A percentile compares a stretch with the other conserved stretches of the same genome.
These are phyloP conservation scores for Podarcis cretensis DNA, from an alignment of 2,113 vertebrate species.

Conservation along the genomic window DNA sequence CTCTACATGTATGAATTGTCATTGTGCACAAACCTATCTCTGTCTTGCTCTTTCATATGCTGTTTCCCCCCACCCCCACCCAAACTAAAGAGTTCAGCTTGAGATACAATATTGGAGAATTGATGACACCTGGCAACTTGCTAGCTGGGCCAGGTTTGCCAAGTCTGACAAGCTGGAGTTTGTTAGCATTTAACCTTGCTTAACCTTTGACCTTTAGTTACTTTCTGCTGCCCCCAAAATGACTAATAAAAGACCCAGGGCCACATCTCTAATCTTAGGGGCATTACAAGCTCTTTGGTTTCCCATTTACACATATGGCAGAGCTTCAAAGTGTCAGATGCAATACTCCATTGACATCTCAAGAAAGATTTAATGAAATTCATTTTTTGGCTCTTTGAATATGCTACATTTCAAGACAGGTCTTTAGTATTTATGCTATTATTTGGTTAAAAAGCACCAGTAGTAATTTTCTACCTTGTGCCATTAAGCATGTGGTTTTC, in stretches of 20 bases:
- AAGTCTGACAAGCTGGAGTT: constrained; percentile 28
- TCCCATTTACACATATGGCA: constrained; percentile 53
- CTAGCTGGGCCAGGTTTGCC: neutral
- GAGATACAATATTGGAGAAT: neutral
- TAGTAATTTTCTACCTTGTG: constrained; percentile 65
- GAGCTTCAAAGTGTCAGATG: constrained; percentile 60
- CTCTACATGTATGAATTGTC: neutral
- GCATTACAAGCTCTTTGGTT: constrained; percentile 13
- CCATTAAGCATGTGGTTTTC: constrained; percentile 70
- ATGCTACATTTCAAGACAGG: constrained; percentile 41
- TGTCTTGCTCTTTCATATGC: neutral
- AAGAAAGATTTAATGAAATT: constrained; percentile 63
- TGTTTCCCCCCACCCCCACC: neutral
- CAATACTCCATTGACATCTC: constrained; percentile 52
- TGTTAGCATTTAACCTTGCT: constrained; percentile 52
- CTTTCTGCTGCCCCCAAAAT: constrained; percentile 35
- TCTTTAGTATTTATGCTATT: constrained; percentile 45
- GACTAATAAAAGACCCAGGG: constrained; percentile 29
- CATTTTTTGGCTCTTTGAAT: constrained; percentile 64
- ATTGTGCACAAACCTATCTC: neutral
- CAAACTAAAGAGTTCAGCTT: neutral
- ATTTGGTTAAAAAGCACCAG: constrained; percentile 72
- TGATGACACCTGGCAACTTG: rapidly evolving
- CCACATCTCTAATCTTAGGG: constrained; percentile 22
- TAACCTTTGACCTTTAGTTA: constrained; percentile 43